These are phyloP conservation scores for Indri indri DNA, from an alignment of 2,113 vertebrate species.

Conservation along the genomic window DNA sequence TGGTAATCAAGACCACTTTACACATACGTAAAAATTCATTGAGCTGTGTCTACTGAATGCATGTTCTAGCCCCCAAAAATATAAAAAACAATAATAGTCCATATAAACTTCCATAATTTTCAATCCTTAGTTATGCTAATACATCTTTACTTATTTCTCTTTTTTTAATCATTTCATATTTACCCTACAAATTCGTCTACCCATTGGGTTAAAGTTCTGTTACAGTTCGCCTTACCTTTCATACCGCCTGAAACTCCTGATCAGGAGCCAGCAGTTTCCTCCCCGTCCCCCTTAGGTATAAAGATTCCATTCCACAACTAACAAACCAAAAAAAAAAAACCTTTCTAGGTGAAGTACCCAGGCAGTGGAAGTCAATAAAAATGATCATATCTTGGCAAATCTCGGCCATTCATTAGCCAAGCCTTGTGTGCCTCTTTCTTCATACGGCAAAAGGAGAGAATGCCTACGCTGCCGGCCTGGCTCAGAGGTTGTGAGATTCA, in stretches of 20 bases:
- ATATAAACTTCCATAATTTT: neutral
- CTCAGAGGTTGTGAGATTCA: neutral
- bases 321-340: neutral
- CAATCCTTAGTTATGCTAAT: neutral
- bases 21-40: neutral
- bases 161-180: neutral
- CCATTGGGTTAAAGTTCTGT: neutral
- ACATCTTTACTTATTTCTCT: neutral
- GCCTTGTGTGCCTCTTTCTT: neutral
- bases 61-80: neutral
- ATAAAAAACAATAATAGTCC: neutral
- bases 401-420: neutral
- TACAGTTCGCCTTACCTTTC: neutral
- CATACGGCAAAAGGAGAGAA: neutral
- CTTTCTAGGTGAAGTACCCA: neutral
- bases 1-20: neutral
- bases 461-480: too few species aligned
- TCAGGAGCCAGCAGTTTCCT: neutral
- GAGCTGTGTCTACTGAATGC: neutral
- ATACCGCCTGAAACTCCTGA: neutral
- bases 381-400: neutral
- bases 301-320: neutral
- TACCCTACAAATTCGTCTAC: neutral
- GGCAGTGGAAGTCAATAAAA: neutral
- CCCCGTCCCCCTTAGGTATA: too few species aligned